phyloP scores from a whole-genome alignment of 2,888 invertebrate genomes.

The Heliconius sara region DNA sequence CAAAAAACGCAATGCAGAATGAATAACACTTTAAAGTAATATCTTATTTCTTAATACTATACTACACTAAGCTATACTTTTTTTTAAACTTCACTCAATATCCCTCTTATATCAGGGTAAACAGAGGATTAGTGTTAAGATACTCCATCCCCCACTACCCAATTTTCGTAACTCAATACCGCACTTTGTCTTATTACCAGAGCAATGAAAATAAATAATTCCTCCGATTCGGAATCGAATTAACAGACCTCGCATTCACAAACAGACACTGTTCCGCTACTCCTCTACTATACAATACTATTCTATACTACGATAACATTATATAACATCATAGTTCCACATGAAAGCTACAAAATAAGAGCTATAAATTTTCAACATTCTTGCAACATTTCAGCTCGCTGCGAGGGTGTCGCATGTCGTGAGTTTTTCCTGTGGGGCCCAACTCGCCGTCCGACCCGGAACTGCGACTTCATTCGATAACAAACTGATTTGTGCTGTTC shows the following conservation, averaged over 20 bases:
- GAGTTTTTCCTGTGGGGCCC: slow-evolving; percentile 25
- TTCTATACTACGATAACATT: not conserved
- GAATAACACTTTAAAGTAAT: too few relatives aligned
- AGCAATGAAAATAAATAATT: not conserved
- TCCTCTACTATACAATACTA: not conserved
- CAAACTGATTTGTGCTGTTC: slow-evolving; percentile 9
- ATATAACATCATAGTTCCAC: not conserved
- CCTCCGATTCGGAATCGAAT: not conserved
- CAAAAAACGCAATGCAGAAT: too few relatives aligned
- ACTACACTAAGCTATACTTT: too few relatives aligned
- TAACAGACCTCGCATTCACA: not conserved
- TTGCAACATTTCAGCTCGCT: slow-evolving; percentile 6
- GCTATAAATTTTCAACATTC: slow-evolving; percentile 7
- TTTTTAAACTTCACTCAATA: not conserved
- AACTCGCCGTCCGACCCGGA: slow-evolving; percentile 16
- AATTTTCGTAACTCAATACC: not conserved
- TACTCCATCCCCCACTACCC: not conserved
- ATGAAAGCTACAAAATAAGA: slow-evolving; percentile 4
- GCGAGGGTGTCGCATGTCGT: slow-evolving; percentile 13
- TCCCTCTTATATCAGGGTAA: not conserved
- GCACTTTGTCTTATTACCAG: not conserved
- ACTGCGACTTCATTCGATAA: slow-evolving; percentile 14
- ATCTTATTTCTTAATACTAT: too few relatives aligned
- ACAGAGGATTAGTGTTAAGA: not conserved
- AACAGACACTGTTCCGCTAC: not conserved